phyloP scores from a whole-genome alignment of 2,797 vertebrate genomes.

The Chrysocyon brachyurus region DNA sequence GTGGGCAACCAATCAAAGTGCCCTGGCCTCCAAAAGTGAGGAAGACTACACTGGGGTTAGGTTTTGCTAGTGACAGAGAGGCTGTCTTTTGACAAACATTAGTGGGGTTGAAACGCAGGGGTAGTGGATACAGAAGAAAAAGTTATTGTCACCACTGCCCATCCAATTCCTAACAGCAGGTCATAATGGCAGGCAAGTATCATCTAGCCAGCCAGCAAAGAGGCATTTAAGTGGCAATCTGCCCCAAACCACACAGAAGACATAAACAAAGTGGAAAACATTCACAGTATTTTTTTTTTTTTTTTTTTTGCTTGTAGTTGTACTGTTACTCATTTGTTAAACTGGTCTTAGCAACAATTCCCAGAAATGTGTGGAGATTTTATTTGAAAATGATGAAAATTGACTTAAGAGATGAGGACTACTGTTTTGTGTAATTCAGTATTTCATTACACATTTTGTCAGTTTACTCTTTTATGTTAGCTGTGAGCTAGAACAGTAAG shows the following conservation, averaged over 20 bases:
- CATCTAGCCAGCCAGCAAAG: background rate
- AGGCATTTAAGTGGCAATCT: background rate
- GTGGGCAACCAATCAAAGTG: background rate
- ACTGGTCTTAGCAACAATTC: constrained; percentile 29
- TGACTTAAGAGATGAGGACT: background rate
- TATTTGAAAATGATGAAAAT: constrained; percentile 54
- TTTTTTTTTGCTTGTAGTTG: background rate
- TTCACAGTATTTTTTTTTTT: background rate
- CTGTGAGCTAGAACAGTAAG: background rate
- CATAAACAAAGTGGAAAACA: background rate
- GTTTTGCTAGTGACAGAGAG: background rate
- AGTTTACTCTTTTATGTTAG: constrained; percentile 2
- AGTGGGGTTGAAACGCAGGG: background rate
- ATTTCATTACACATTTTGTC: constrained; percentile 51
- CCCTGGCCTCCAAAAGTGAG: background rate
- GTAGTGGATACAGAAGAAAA: background rate
- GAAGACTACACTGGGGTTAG: background rate
- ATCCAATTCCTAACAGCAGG: background rate
- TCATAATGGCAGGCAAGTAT: background rate
- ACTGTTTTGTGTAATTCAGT: background rate
- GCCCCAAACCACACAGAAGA: background rate
- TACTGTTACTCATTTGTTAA: constrained; percentile 11
- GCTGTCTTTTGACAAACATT: background rate
- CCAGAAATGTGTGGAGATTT: background rate
- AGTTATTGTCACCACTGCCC: background rate